Percentiles rank a stretch among this genome's conserved stretches.
These are phyloP conservation scores for Cantharis rustica DNA, from an alignment of 2,888 invertebrate species.

Conservation along the genomic window DNA sequence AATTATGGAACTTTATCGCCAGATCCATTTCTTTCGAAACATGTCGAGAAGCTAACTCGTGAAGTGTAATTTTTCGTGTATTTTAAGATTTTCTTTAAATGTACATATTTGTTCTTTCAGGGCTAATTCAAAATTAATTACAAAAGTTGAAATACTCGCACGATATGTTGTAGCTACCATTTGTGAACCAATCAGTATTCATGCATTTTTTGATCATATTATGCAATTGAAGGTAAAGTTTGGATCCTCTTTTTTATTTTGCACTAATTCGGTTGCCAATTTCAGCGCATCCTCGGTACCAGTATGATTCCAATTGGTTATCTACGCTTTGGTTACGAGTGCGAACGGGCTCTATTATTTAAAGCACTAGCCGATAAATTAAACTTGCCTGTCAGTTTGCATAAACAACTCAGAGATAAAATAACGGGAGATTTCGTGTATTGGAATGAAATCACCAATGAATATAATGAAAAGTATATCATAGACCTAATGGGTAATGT, in stretches of 20 bases:
- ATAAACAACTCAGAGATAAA: conserved; percentile 44
- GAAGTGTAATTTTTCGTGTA: not conserved
- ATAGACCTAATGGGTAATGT: conserved; percentile 56
- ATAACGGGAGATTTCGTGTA: conserved; percentile 26
- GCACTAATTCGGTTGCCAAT: not conserved
- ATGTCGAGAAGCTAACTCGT: not conserved
- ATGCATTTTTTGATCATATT: too few species aligned
- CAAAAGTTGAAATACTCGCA: too few species aligned
- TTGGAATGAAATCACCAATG: conserved; percentile 50
- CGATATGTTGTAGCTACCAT: too few species aligned
- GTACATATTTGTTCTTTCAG: too few species aligned
- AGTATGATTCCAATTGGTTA: conserved; percentile 58
- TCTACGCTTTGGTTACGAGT: conserved; percentile 57
- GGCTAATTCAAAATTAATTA: too few species aligned
- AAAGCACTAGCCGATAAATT: conserved; percentile 61
- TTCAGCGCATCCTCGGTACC: conserved; percentile 45
- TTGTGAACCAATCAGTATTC: too few species aligned
- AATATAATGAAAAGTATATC: conserved; percentile 41
- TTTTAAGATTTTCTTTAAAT: not conserved
- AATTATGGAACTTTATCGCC: not conserved
- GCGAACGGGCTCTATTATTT: conserved; percentile 60
- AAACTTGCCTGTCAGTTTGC: conserved; percentile 57
- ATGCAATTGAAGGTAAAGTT: too few species aligned
- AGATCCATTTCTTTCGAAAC: not conserved
- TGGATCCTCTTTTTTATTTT: too few species aligned